phyloP scores from a whole-genome alignment of 30 jellyfish, hydroid and myxozoan species.

The Aurelia sp. region DNA sequence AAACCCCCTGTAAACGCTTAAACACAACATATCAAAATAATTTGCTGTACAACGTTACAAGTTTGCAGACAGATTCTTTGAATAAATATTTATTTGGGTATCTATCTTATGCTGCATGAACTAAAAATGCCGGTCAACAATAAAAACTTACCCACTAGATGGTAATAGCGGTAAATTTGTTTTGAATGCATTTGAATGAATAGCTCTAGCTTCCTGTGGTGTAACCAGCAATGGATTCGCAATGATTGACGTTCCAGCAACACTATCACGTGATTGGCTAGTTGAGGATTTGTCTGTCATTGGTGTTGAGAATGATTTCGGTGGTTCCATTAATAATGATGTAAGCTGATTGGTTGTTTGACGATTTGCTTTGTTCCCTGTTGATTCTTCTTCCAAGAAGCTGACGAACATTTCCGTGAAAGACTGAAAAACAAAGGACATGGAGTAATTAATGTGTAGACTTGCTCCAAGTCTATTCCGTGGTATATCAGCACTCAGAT shows the following conservation, averaged over 20 bases:
- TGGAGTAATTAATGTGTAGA: no score
- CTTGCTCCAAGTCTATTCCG: no score
- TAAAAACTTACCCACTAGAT: slow-evolving; percentile 12
- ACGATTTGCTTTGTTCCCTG: slow-evolving; percentile 56
- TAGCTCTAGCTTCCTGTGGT: slow-evolving; percentile 56
- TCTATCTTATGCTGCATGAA: no score
- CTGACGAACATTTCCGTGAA: slow-evolving; percentile 91
- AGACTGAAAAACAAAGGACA: slow-evolving; percentile 59
- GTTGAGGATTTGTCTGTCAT: not conserved
- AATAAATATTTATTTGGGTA: no score
- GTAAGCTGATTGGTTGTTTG: slow-evolving; percentile 73
- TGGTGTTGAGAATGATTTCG: slow-evolving; percentile 52
- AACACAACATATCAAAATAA: no score
- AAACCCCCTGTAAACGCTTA: no score
- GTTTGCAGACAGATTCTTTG: no score
- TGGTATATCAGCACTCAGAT: no score
- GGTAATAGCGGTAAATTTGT: slow-evolving; percentile 53
- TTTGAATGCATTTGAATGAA: slow-evolving; percentile 46
- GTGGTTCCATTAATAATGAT: slow-evolving; percentile 48
- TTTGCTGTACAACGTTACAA: no score
- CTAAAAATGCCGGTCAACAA: not conserved
- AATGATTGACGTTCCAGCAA: not conserved
- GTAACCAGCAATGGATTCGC: slow-evolving; percentile 59
- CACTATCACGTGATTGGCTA: not conserved
- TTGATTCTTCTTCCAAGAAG: slow-evolving; percentile 93